Conservation (phyloP, 2,797 vertebrate genomes). For the Lagocephalus sceleratus region DNA sequence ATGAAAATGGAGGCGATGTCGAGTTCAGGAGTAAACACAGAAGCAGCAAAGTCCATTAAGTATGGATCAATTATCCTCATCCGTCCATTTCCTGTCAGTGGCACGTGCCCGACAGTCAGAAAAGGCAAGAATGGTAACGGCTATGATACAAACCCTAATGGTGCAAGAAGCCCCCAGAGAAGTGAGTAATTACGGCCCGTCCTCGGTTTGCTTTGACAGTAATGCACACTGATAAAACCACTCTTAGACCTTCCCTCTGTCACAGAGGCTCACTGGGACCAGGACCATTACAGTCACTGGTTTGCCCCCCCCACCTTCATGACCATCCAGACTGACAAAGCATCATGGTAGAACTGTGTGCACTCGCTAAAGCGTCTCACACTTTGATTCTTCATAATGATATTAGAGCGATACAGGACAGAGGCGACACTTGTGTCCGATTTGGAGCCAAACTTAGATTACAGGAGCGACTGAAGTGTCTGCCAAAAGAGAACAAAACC, state of each 20-base stretch:
- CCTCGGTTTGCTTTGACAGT: conserved; percentile 53
- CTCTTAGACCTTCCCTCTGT: conserved; percentile 53
- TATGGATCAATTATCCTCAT: conserved; percentile 65
- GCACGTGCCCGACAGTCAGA: conserved; percentile 51
- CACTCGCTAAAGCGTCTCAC: background rate
- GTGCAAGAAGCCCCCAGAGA: conserved; percentile 54
- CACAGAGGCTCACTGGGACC: conserved; percentile 34
- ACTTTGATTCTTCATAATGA: conserved; percentile 36
- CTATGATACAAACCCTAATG: conserved; percentile 66
- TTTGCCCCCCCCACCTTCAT: conserved; percentile 16
- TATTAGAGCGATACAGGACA: conserved; percentile 39
- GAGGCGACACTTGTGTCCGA: conserved; percentile 39
- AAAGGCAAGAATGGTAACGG: conserved; percentile 57
- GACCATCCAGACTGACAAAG: conserved; percentile 3
- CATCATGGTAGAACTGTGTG: too few species aligned
- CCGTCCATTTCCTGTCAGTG: conserved; percentile 73
- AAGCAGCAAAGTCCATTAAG: conserved; percentile 65
- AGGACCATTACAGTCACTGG: conserved; percentile 55
- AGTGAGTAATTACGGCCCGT: conserved; percentile 61
- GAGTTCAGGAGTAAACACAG: conserved; percentile 62
- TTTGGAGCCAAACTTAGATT: conserved; percentile 54
- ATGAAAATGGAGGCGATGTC: conserved; percentile 48
- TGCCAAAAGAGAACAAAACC: conserved; percentile 64
- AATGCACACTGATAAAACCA: conserved; percentile 65
- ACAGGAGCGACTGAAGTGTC: conserved; percentile 44